Conservation (phyloP, 2,888 invertebrate genomes). For the Tetramorium bicarinatum region DNA sequence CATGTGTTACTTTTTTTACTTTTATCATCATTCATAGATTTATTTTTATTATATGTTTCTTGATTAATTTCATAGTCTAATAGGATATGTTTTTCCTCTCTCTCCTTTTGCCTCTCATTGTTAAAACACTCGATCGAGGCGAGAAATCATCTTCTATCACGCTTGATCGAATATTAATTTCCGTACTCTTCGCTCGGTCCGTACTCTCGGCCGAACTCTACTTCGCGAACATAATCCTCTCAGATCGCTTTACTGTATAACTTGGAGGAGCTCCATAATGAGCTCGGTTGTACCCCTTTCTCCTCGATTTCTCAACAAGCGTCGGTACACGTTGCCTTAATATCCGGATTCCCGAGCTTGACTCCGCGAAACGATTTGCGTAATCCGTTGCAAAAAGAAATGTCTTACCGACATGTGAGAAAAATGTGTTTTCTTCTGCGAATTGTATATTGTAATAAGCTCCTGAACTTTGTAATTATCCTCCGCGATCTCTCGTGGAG, state of each 20-base stretch:
- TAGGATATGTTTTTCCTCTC: neutral
- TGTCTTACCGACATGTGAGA: neutral
- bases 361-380: slow-evolving; percentile 20
- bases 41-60: neutral
- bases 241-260: slow-evolving; percentile 52
- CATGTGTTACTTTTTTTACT: too few relatives aligned
- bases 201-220: slow-evolving; percentile 39
- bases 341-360: slow-evolving; percentile 49
- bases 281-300: slow-evolving; percentile 38
- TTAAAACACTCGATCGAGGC: slow-evolving; percentile 20
- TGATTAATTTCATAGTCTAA: neutral
- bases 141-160: slow-evolving; percentile 40
- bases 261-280: slow-evolving; percentile 49
- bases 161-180: slow-evolving; percentile 56
- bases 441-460: neutral
- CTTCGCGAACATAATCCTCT: slow-evolving; percentile 46
- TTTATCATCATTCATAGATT: neutral
- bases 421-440: neutral
- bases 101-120: neutral
- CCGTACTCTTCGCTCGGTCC: slow-evolving; percentile 11
- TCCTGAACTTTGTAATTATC: neutral
- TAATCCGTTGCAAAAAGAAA: neutral
- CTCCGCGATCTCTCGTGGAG: neutral
- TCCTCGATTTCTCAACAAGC: slow-evolving; percentile 50
- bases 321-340: slow-evolving; percentile 37